Evolutionary conservation across 23 tunicate genomes (phyloP), one percentile per base, ranked within the genome.

Genomic region (Trididemnum clinides): DNA sequence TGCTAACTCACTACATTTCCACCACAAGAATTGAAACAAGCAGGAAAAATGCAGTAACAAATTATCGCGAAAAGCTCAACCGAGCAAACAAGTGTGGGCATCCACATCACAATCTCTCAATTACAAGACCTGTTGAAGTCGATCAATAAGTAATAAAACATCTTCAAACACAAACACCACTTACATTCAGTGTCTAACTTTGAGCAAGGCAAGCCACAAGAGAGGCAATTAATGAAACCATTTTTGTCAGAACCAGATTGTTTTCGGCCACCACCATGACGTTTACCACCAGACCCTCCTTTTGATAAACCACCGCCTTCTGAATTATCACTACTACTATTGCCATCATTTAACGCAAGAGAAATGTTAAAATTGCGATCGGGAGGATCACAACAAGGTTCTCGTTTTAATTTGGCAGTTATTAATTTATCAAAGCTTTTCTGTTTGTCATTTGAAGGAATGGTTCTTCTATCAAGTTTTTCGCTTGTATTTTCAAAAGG

Each of bases 201-300:
- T 64, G 57, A 33, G 35, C 85, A 81, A 33, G 75, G 74, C 51
- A 62, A 62, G 5, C 85, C 85, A 81, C 85, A 81, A 3, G 64
- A 30, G 2, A 54, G 64, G 38, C 83, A 78, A 78, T 78, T 78
- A 31, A 50, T 51, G 19, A 54, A 78, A 20, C 28, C 49, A 54
- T 37, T 32, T 4, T 28, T 51, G 65, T 71, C 80, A 7, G 79
- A 51, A 50, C 77, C 87, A 39, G 87, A 83, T 5, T 70, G 64
- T 51, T 51, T 74, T 30, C 50, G 51, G n/a, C 71, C 39, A n/a
- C 51, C 51, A 1, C 88, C 88, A 15, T 28, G 28, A 50, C 57
- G 73, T 72, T 50, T 44, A 18, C 82, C 51, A 44, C 44, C 36
- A 5, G 65, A 51, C 1, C 83, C 83, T 51, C 83, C 83, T 51